phyloP scores from a whole-genome alignment of 2,888 invertebrate genomes.

The Pollenia angustigena region DNA sequence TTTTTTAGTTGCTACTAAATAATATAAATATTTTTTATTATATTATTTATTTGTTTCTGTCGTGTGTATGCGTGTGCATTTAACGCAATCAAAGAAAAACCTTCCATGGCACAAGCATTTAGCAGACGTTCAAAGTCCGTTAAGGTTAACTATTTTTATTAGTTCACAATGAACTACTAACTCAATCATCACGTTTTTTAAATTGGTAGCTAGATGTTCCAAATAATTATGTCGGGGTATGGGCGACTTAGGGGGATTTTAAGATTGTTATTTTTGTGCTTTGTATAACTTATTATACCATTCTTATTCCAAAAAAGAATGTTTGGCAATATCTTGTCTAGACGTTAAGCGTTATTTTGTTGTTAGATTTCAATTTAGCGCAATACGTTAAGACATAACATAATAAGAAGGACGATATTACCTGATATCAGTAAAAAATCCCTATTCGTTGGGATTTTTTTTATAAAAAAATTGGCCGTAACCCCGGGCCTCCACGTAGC shows the following conservation, averaged over 20 bases:
- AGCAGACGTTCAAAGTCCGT: slow-evolving; percentile 71
- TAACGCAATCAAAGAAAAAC: slow-evolving; percentile 51
- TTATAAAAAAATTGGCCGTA: not conserved
- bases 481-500: too few relatives aligned
- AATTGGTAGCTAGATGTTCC: not conserved
- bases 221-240: not conserved
- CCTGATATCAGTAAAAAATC: too few relatives aligned
- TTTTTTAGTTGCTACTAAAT: slow-evolving; percentile 30
- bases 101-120: slow-evolving; percentile 48
- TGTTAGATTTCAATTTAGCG: slow-evolving; percentile 30
- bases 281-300: too few relatives aligned
- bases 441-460: too few relatives aligned
- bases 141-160: slow-evolving; percentile 56
- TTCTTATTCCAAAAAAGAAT: not conserved
- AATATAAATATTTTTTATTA: not conserved
- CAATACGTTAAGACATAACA: not conserved
- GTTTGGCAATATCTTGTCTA: slow-evolving; percentile 81
- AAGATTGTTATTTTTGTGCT: slow-evolving; percentile 25
- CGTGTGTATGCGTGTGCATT: slow-evolving; percentile 12
- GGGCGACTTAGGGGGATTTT: not conserved
- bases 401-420: not conserved
- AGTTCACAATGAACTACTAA: slow-evolving; percentile 47
- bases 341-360: slow-evolving; percentile 75
- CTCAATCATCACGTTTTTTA: slow-evolving; percentile 20
- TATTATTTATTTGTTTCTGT: not conserved